Evolutionary conservation across 2,797 vertebrate species (phyloP), one percentile per base, ranked within the genome.

Genomic region (Coregonus ussuriensis): DNA sequence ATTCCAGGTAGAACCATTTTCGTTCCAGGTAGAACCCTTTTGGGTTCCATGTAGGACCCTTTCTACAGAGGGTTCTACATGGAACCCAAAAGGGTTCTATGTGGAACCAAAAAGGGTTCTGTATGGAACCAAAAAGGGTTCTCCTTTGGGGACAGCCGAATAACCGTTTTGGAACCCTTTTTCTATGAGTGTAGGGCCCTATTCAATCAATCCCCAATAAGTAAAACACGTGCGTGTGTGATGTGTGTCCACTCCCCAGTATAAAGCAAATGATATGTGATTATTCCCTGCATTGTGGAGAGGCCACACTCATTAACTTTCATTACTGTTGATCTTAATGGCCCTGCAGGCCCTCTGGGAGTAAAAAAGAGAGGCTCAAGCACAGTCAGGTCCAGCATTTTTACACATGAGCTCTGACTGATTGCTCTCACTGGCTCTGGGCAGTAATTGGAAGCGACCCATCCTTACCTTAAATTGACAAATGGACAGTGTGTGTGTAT

Each of bases 271-370:
- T 82, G 72, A 84, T 87, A 76, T 85, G 79, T 91, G 92, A 92
- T 92, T 91, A 87, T 91, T 78, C 81, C 80, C 89, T 88, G 89
- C 82, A 85, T 83, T 84, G 85, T 89, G 69, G 82, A 92, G 87
- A 90, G 88, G 88, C 85, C 84, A 84, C 81, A 81, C 87, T 94
- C 90, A 93, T 94, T 94, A 93, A 88, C 87, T 90, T 89, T 91
- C 91, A 93, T 93, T 92, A 93, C 87, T 70, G 86, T 83, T 86
- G 83, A 91, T 93, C 89, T 92, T 94, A 94, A 94, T 93, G 94
- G 92, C 81, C 82, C 88, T 86, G 87, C 86, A 76, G 91, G 78
- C 81, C 79, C 77, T 72, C 71, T 33, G 25, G 16, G 16, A 85
- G 88, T 85, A 89, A 92, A 93, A 92, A 91, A 89, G 89, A 89